These are phyloP conservation scores for Eristalinus sepulchralis DNA, from an alignment of 2,888 invertebrate genomes.

Conservation along the genomic window DNA sequence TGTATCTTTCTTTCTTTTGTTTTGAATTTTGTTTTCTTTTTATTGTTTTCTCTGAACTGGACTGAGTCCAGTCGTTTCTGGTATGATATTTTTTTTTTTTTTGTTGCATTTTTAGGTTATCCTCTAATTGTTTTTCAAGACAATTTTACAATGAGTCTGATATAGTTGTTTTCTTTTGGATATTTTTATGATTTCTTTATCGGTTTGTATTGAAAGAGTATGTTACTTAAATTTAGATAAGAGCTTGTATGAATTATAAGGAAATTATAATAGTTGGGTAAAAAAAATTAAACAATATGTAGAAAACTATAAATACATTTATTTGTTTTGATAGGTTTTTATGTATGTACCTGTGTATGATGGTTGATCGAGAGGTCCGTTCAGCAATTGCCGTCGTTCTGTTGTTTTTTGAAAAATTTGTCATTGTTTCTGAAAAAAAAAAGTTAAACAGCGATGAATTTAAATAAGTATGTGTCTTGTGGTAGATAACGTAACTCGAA, in stretches of 20 bases:
- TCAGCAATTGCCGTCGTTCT: slow-evolving; percentile 24
- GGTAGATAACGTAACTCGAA: no score
- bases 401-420: neutral
- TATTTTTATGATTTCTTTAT: slow-evolving; percentile 32
- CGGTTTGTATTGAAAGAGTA: slow-evolving; percentile 44
- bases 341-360: slow-evolving; percentile 68
- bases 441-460: neutral
- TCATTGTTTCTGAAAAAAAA: slow-evolving; percentile 33
- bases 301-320: slow-evolving; percentile 63
- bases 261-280: slow-evolving; percentile 60
- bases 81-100: slow-evolving; percentile 36
- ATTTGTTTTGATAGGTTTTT: slow-evolving; percentile 55
- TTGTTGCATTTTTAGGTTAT: slow-evolving; percentile 18
- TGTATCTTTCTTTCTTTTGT: slow-evolving; percentile 15
- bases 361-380: slow-evolving; percentile 49
- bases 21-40: slow-evolving; percentile 14
- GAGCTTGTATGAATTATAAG: slow-evolving; percentile 57
- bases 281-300: slow-evolving; percentile 66
- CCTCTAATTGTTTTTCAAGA: slow-evolving; percentile 41
- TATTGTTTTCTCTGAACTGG: slow-evolving; percentile 8
- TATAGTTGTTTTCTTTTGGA: slow-evolving; percentile 17
- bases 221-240: slow-evolving; percentile 39
- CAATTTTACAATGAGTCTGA: slow-evolving; percentile 63
- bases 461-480: no score
- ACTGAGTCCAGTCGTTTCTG: slow-evolving; percentile 4